Conservation (phyloP, 2,113 vertebrate species). For the Dromiciops gliroides region DNA sequence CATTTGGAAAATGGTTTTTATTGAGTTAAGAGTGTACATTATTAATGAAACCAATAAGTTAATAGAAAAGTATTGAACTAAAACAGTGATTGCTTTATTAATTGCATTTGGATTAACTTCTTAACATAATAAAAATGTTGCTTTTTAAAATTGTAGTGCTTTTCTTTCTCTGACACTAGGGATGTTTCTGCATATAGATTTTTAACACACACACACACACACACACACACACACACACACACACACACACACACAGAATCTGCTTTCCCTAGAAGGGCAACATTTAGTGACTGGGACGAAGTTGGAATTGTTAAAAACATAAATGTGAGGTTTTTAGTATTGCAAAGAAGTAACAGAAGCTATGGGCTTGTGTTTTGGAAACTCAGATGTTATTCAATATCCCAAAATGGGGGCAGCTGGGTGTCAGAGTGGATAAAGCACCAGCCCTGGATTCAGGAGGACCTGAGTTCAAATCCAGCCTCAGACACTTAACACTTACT, state of each 20-base stretch:
- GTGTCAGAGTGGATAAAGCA: no score
- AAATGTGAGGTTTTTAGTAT: not conserved
- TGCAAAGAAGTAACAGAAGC: not conserved
- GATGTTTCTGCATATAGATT: not conserved
- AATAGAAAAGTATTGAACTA: slow-evolving; percentile 45
- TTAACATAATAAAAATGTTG: not conserved
- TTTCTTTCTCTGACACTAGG: not conserved
- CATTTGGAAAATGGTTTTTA: not conserved
- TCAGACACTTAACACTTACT: no score
- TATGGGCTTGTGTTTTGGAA: not conserved
- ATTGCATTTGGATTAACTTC: not conserved
- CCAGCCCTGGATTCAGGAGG: no score
- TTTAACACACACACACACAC: no score
- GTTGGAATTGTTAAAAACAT: not conserved
- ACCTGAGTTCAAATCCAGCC: no score
- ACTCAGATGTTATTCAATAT: not conserved
- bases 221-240: no score
- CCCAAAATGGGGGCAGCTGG: no score
- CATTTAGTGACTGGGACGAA: not conserved
- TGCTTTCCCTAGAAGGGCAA: not conserved
- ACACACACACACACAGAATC: no score
- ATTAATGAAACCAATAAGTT: slow-evolving; percentile 15
- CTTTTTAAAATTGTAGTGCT: not conserved
- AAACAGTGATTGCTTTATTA: not conserved
- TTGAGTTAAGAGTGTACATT: not conserved